Conservation (phyloP, 2,113 vertebrate species). For the Rhipidura dahli region DNA sequence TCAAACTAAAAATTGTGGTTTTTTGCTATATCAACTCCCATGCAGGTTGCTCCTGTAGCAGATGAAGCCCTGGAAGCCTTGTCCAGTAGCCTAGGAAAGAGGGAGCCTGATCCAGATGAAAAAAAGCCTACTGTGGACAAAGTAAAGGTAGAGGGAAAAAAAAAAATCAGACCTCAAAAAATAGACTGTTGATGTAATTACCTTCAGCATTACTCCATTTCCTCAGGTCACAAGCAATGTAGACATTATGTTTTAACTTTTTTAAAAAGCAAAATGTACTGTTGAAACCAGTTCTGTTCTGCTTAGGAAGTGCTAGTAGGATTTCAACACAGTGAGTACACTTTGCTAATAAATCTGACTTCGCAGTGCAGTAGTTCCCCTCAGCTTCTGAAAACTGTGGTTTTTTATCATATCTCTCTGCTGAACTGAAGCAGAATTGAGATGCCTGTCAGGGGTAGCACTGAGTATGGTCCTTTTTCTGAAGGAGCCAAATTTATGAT, state of each 20-base stretch:
- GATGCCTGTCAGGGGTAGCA: background rate
- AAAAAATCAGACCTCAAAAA: background rate
- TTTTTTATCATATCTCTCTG: background rate
- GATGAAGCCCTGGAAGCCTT: slow-evolving; percentile 69
- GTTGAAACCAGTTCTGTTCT: background rate
- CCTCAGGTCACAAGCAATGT: background rate
- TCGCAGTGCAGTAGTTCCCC: background rate
- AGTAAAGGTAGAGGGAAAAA: slow-evolving; percentile 71
- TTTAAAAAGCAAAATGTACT: background rate
- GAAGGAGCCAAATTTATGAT: background rate
- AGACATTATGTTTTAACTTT: background rate
- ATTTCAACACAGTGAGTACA: background rate
- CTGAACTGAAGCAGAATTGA: background rate
- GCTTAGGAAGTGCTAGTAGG: background rate
- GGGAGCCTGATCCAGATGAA: slow-evolving; percentile 51
- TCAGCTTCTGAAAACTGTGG: background rate
- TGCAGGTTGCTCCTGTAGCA: background rate
- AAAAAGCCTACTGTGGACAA: slow-evolving; percentile 67
- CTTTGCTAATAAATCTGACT: background rate
- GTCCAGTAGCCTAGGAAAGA: slow-evolving; percentile 66
- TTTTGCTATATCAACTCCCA: background rate
- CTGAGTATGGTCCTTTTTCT: background rate
- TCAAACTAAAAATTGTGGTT: background rate
- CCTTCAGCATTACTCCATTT: background rate
- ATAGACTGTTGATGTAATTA: background rate